A percentile compares a stretch with the other conserved stretches of the same genome.
Evolutionary conservation across 2,797 vertebrate species (phyloP).

Genomic region (Poeciliopsis paucimaculata): DNA sequence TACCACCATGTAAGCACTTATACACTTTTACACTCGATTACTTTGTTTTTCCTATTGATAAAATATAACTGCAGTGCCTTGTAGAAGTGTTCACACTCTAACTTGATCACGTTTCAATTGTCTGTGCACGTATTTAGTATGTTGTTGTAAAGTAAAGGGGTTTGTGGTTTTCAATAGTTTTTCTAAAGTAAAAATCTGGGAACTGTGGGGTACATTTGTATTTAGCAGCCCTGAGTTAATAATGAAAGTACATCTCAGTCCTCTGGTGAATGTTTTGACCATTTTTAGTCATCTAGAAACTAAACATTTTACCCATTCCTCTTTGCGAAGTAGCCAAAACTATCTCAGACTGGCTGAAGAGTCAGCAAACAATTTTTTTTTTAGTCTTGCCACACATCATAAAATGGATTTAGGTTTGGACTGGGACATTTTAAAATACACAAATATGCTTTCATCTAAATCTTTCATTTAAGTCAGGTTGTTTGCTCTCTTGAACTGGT

Average conservation of each 20-base stretch:
- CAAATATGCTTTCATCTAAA: neutral
- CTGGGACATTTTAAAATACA: neutral
- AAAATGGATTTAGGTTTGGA: neutral
- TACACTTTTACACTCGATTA: neutral
- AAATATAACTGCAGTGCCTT: neutral
- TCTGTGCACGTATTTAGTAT: neutral
- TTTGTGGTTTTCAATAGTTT: neutral
- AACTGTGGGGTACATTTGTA: neutral
- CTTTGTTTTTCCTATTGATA: neutral
- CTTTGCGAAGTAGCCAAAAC: neutral
- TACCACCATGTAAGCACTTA: conserved; percentile 84
- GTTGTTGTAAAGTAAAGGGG: neutral
- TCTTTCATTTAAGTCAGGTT: neutral
- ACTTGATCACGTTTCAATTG: neutral
- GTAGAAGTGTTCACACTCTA: neutral
- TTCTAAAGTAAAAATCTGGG: neutral
- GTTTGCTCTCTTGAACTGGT: neutral
- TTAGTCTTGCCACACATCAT: neutral
- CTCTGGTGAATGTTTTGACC: neutral
- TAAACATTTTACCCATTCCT: neutral
- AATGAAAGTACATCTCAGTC: neutral
- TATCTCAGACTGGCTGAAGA: neutral
- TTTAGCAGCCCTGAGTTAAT: neutral
- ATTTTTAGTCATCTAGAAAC: neutral
- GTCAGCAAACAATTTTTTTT: neutral